Conservation (phyloP, 2,888 invertebrate species). For the Acleris cristana region DNA sequence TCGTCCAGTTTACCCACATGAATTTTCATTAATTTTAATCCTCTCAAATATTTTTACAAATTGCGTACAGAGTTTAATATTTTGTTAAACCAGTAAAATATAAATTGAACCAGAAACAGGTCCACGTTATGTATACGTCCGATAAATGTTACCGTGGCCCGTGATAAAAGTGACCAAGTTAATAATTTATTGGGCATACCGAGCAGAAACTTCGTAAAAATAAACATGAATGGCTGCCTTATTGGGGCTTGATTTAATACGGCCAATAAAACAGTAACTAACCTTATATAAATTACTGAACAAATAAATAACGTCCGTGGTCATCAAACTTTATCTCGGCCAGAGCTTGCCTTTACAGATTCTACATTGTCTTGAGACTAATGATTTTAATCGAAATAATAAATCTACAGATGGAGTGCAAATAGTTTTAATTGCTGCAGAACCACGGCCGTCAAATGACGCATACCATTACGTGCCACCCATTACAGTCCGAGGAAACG, state of each 20-base stretch:
- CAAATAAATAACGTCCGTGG: slow-evolving; percentile 81
- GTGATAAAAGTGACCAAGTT: slow-evolving; percentile 82
- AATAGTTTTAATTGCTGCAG: slow-evolving; percentile 33
- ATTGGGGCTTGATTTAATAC: slow-evolving; percentile 83
- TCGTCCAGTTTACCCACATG: too few species aligned
- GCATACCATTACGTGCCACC: neutral
- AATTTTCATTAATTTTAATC: too few species aligned
- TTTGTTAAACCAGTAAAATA: too few species aligned
- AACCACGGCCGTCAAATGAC: slow-evolving; percentile 23
- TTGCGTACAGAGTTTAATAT: too few species aligned
- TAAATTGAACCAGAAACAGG: neutral
- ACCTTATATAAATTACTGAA: slow-evolving; percentile 84
- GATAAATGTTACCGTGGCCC: slow-evolving; percentile 72
- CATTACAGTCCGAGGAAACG: slow-evolving; percentile 3
- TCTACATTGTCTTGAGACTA: slow-evolving; percentile 34
- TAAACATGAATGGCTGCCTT: slow-evolving; percentile 84
- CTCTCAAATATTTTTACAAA: too few species aligned
- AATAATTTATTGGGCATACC: slow-evolving; percentile 81
- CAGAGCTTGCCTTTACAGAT: slow-evolving; percentile 29
- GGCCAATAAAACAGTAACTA: slow-evolving; percentile 83
- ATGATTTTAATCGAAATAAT: slow-evolving; percentile 34
- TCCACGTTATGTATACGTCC: slow-evolving; percentile 52
- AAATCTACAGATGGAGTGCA: slow-evolving; percentile 22
- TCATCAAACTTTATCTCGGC: slow-evolving; percentile 73
- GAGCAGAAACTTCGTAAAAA: slow-evolving; percentile 83